Base-by-base conservation (phyloP, 2,797 vertebrate genomes). In the Fistularia tabacaria region DNA sequence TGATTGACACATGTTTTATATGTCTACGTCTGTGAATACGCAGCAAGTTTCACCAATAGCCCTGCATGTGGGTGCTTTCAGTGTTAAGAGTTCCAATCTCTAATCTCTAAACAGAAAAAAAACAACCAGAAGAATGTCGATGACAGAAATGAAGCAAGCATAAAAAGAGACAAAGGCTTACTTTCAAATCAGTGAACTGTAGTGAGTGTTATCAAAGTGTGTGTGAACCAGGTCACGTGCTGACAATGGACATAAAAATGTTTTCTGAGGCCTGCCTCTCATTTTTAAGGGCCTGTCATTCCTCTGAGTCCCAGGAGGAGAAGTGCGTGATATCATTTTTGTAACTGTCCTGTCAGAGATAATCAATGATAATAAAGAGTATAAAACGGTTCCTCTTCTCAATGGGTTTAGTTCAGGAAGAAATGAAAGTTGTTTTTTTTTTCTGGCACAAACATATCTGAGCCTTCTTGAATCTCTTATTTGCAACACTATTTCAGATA, bases 161-260 rank as follows among this genome's bases (percentile, higher is more conserved):
- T 72, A 61, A 55, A 8, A 13, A 60, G 64, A 70, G 74, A 78
- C 67, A 81, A 75, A 70, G 72, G 49, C 64, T 58, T 25, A 72
- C 66, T 63, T 44, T 71, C 56, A 74, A 69, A 73, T 60, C 70
- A 39, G 41, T 72, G 57, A 63, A 64, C 59, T 51, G 36, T n/a
- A n/a, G n/a, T n/a, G n/a, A n/a, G n/a, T 66, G 57, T 51, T 67
- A 73, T 73, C 66, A 77, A 37, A 6, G 10, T 10, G 48, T 10
- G 48, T 53, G 49, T 66, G 49, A 62, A 60, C 59, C 48, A 25
- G 25, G 53, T 64, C 52, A 38, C 49, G 45, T 25, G 50, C 57
- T 63, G 52, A 71, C 63, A 53, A 56, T 40, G 43, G 51, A 58
- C 6, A 14, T 57, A 59, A 12, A 15, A 25, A 25, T 25, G 25